These are phyloP conservation scores for Laticauda laticaudata DNA, from an alignment of 2,113 vertebrate genomes.

Conservation along the genomic window DNA sequence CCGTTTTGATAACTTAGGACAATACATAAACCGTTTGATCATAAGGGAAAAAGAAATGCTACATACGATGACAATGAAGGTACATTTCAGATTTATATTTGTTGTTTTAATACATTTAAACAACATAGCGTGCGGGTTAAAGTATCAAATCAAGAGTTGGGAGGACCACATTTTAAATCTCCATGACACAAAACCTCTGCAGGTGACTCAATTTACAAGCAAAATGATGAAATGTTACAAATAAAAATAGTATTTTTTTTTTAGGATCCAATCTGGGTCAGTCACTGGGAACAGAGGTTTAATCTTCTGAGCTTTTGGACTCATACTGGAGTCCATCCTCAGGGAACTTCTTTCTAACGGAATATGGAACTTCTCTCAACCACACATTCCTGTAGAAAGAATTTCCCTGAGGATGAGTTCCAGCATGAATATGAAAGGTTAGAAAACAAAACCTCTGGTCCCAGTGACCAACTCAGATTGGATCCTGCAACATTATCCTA, in stretches of 20 bases:
- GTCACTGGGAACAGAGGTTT: no score
- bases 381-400: no score
- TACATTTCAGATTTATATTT: not conserved
- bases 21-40: slow-evolving; percentile 3
- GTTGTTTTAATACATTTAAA: not conserved
- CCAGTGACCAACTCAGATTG: not conserved
- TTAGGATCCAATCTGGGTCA: not conserved
- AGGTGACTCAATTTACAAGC: not conserved
- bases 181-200: not conserved
- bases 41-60: not conserved
- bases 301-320: no score
- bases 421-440: not conserved
- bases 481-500: not conserved
- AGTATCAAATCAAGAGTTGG: not conserved
- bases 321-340: no score
- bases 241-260: not conserved
- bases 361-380: no score
- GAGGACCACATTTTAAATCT: not conserved
- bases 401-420: not conserved
- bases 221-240: not conserved
- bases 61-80: rapidly evolving
- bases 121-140: not conserved
- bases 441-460: not conserved
- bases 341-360: no score
- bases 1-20: not conserved